Base-by-base conservation (phyloP, 2,888 invertebrate species). In the Blera fallax region DNA sequence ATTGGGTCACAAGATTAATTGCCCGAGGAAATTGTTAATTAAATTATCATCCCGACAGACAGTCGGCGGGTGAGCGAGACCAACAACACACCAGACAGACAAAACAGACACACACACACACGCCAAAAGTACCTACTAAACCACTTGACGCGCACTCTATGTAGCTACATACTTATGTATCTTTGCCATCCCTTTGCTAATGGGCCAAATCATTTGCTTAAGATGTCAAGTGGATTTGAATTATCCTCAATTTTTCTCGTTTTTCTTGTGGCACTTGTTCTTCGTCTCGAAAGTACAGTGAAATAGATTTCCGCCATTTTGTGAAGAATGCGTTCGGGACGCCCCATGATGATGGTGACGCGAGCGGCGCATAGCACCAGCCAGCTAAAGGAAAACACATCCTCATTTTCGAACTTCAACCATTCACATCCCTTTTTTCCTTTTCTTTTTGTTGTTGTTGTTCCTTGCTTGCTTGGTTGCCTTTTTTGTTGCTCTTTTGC, bases 11-110 rank as follows among this genome's bases (percentile, higher is more conserved):
- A 90, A 90, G 91, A 90, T 90, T 90, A 90, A 91, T 91, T 90
- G 89, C 89, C 87, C 90, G 88, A 88, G 89, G 90, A 90, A 90
- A 90, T 89, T 88, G 88, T 88, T 91, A 90, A 90, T 91, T 90
- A 90, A 90, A 90, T 90, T 91, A 90, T 89, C 87, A 85, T 77
- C 70, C 77, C 81, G 70, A 69, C 81, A 85, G 85, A 77, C 85
- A 81, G 85, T 77, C 81, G 84, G 84, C 84, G 76, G 81, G 84
- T 65, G 74, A 80, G 52, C 60, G 5, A 21, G 56, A 73, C 72
- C 54, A 67, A 18, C 37, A 70, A 18, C 37, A 70, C 43, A 34
- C 65, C 32, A 45, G 45, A 21, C 52, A 54, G 56, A 73, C 76
- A 45, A 24, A 37, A 43, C 32, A 43, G 48, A 37, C 27, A 60